Percentiles rank a stretch among this genome's conserved stretches.
These are phyloP conservation scores for Pipistrellus kuhlii DNA, from an alignment of 2,797 vertebrate genomes.

Conservation along the genomic window DNA sequence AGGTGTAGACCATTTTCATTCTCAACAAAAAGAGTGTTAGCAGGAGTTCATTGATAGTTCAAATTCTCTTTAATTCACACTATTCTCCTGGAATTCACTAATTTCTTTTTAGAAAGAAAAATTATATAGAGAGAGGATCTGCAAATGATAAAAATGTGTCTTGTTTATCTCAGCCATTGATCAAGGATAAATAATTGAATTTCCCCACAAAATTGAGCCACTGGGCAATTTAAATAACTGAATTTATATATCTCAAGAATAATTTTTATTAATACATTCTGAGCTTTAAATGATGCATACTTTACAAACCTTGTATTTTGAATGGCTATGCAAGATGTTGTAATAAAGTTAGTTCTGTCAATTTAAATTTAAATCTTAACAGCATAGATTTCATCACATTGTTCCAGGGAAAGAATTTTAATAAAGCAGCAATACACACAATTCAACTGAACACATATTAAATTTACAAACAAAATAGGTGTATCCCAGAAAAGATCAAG, in stretches of 20 bases:
- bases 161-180: neutral
- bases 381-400: neutral
- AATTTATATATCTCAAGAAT: neutral
- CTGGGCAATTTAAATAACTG: neutral
- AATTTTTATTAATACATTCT: neutral
- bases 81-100: neutral
- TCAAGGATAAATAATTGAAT: neutral
- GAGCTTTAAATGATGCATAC: neutral
- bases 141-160: neutral
- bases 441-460: neutral
- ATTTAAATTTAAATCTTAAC: neutral
- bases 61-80: neutral
- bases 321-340: neutral
- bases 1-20: neutral
- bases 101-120: neutral
- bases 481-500: neutral
- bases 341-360: neutral
- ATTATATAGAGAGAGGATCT: neutral
- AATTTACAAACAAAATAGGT: neutral
- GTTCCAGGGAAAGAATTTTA: neutral
- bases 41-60: neutral
- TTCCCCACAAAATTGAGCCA: neutral
- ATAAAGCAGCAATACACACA: neutral
- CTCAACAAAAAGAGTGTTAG: neutral
- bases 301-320: neutral